A percentile compares a stretch with the other conserved stretches of the same genome.
Evolutionary conservation across 2,797 vertebrate species (phyloP).

Genomic region (Pangasius krempfi): DNA sequence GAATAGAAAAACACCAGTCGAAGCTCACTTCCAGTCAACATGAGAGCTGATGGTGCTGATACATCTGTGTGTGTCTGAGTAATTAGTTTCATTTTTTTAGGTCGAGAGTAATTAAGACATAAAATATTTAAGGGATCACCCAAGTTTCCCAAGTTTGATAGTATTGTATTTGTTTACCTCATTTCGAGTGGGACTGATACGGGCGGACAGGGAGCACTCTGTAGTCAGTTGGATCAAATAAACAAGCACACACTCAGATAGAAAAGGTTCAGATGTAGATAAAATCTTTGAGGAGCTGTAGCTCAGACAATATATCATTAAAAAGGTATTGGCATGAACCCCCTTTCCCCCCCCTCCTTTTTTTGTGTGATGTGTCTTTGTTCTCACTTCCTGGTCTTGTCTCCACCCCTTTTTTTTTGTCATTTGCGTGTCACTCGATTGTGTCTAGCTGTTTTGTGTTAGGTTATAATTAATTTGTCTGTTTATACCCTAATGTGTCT

Average conservation of each 20-base stretch:
- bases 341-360: too few relatives aligned
- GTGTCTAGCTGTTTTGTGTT: neutral
- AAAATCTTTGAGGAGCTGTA: neutral
- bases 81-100: neutral
- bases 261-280: neutral
- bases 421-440: neutral
- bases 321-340: neutral
- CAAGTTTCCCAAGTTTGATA: neutral
- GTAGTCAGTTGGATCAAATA: neutral
- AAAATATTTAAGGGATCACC: neutral
- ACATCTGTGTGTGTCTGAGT: neutral
- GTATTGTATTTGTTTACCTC: neutral
- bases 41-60: conserved; percentile 1
- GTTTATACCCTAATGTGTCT: neutral
- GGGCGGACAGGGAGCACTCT: neutral
- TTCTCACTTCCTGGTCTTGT: neutral
- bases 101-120: neutral
- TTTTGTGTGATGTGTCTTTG: neutral
- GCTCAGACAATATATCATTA: neutral
- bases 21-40: conserved; percentile 27
- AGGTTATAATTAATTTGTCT: neutral
- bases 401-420: neutral
- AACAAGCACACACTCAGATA: neutral
- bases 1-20: conserved; percentile 23
- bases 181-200: neutral